Conservation (phyloP, 2,888 invertebrate species). For the Auanema freiburgensis region DNA sequence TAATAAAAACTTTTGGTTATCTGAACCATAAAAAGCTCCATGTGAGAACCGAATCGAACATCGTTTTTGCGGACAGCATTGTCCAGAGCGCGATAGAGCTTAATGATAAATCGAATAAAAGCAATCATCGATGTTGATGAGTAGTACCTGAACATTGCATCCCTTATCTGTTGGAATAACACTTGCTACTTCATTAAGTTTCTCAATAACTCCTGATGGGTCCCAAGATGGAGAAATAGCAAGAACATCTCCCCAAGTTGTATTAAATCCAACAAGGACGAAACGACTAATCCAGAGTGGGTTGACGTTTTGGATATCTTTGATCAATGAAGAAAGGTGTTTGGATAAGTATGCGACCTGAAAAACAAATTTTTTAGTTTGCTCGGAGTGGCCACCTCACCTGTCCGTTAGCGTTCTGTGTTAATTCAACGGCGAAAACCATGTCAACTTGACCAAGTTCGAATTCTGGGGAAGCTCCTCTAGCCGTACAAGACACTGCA, state of each 20-base stretch:
- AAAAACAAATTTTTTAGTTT: background rate
- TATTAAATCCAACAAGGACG: conserved; percentile 45
- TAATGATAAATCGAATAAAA: background rate
- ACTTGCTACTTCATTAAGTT: conserved; percentile 20
- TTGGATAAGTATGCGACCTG: background rate
- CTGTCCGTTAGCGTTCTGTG: conserved; percentile 28
- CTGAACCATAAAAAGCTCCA: conserved; percentile 35
- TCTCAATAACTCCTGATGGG: conserved; percentile 23
- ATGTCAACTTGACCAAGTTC: conserved; percentile 39
- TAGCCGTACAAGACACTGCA: conserved; percentile 40
- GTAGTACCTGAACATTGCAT: conserved; percentile 30
- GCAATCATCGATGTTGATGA: background rate
- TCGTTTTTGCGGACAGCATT: conserved; percentile 30
- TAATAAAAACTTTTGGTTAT: too few relatives aligned
- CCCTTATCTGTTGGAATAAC: conserved; percentile 27
- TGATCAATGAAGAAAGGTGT: conserved; percentile 1
- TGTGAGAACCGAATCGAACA: conserved; percentile 33
- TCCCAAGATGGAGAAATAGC: conserved; percentile 26
- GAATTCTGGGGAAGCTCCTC: conserved; percentile 33
- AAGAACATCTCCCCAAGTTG: conserved; percentile 43
- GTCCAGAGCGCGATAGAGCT: conserved; percentile 39
- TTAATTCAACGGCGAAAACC: conserved; percentile 46
- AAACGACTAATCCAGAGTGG: conserved; percentile 42
- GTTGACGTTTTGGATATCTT: conserved; percentile 9
- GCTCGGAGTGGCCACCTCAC: conserved; percentile 1